Evolutionary conservation across 2,113 vertebrate species (phyloP).

Genomic region (Oenanthe oenanthe): DNA sequence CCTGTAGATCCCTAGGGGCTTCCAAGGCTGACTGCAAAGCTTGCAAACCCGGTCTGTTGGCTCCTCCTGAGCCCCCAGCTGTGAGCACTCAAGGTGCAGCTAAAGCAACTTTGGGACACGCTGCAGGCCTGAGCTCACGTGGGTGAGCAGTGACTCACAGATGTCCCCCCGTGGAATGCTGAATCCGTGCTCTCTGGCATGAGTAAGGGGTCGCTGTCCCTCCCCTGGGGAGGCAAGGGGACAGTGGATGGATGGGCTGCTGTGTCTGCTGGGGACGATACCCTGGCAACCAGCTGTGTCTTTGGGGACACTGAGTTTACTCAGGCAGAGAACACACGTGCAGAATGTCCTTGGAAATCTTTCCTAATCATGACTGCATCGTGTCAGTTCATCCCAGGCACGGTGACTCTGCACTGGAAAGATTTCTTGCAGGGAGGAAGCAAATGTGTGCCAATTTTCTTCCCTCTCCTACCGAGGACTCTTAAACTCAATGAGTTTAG

Average conservation of each 20-base stretch:
- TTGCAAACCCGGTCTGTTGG: neutral
- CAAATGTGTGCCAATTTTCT: neutral
- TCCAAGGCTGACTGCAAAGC: neutral
- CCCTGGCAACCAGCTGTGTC: neutral
- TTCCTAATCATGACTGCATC: neutral
- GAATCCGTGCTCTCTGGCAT: neutral
- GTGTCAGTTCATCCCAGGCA: neutral
- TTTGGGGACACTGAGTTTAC: neutral
- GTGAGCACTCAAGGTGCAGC: neutral
- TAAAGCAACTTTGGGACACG: neutral
- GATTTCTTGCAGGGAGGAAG: neutral
- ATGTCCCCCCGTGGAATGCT: constrained; percentile 1
- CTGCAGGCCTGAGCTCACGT: neutral
- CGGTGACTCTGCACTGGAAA: neutral
- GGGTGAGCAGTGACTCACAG: neutral
- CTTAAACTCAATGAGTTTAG: neutral
- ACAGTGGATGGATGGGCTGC: neutral
- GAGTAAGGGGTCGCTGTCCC: neutral
- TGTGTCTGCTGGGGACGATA: fast-evolving
- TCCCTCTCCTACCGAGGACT: neutral
- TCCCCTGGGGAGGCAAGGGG: neutral
- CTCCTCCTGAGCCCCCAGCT: neutral
- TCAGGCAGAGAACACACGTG: neutral
- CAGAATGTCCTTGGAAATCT: neutral
- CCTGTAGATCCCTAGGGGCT: neutral